phyloP scores from a whole-genome alignment of 2,888 invertebrate genomes.

The Heliothis peltigera region DNA sequence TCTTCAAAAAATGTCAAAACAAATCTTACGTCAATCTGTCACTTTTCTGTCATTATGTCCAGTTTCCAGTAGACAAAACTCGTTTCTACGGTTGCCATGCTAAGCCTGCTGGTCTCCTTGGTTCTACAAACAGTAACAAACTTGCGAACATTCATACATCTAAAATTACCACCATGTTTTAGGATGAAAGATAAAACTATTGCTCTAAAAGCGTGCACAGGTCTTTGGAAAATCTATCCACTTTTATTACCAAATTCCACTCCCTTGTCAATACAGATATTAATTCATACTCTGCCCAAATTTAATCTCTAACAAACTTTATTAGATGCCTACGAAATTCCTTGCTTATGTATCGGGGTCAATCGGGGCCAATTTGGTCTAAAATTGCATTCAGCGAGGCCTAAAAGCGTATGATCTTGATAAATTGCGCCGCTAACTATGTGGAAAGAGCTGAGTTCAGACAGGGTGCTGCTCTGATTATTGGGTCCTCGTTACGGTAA shows the following conservation, averaged over 20 bases:
- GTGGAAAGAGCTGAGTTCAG: slow-evolving; percentile 4
- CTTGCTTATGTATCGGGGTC: slow-evolving; percentile 28
- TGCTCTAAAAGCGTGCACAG: too few relatives aligned
- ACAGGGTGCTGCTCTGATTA: neutral
- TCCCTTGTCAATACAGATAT: neutral
- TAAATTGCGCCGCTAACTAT: slow-evolving; percentile 42
- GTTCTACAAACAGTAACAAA: too few relatives aligned
- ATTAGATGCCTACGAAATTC: slow-evolving; percentile 51
- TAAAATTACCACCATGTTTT: too few relatives aligned
- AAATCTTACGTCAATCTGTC: too few relatives aligned
- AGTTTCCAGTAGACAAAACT: too few relatives aligned
- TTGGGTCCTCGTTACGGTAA: too few relatives aligned
- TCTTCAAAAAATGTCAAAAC: too few relatives aligned
- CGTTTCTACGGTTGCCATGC: too few relatives aligned
- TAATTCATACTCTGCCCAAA: slow-evolving; percentile 35
- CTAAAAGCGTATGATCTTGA: slow-evolving; percentile 49
- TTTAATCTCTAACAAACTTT: slow-evolving; percentile 40
- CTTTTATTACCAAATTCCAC: neutral
- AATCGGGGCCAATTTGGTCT: slow-evolving; percentile 42
- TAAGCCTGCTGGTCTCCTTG: too few relatives aligned
- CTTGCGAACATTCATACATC: too few relatives aligned
- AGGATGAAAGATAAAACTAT: too few relatives aligned
- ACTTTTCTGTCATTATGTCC: too few relatives aligned
- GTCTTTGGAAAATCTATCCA: neutral
- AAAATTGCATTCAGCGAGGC: slow-evolving; percentile 52